These are phyloP conservation scores for Bellardia bayeri DNA, from an alignment of 2,888 invertebrate genomes.

Conservation along the genomic window DNA sequence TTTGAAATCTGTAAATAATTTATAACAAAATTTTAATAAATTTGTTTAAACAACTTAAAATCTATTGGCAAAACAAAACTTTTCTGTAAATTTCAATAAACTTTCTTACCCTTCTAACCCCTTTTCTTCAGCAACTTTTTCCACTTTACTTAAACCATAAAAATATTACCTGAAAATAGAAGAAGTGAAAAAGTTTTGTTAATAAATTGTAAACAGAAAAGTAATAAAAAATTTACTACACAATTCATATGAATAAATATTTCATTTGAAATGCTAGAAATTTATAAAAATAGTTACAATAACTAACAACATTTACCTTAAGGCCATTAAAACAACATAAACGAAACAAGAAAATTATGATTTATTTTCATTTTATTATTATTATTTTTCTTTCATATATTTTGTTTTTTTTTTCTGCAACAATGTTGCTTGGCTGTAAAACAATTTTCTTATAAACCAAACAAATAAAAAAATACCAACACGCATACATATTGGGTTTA, in stretches of 20 bases:
- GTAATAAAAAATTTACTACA: background rate
- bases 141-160: background rate
- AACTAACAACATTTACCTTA: conserved; percentile 2
- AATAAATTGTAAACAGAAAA: conserved; percentile 4
- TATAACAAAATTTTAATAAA: background rate
- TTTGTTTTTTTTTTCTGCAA: conserved; percentile 10
- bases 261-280: background rate
- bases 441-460: conserved; percentile 46
- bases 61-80: too few species aligned
- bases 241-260: conserved; percentile 7
- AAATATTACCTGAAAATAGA: conserved; percentile 60
- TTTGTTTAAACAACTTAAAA: background rate
- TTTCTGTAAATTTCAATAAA: background rate
- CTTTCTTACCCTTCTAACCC: conserved; percentile 26
- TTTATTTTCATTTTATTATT: conserved; percentile 51
- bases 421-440: conserved; percentile 38
- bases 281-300: background rate
- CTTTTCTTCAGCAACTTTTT: background rate
- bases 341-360: conserved; percentile 46
- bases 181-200: conserved; percentile 16
- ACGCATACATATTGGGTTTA: conserved; percentile 36
- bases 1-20: too few species aligned
- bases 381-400: background rate
- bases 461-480: conserved; percentile 9
- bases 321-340: conserved; percentile 14